Conservation (phyloP, 2,888 invertebrate genomes). For the Eupithecia inturbata region DNA sequence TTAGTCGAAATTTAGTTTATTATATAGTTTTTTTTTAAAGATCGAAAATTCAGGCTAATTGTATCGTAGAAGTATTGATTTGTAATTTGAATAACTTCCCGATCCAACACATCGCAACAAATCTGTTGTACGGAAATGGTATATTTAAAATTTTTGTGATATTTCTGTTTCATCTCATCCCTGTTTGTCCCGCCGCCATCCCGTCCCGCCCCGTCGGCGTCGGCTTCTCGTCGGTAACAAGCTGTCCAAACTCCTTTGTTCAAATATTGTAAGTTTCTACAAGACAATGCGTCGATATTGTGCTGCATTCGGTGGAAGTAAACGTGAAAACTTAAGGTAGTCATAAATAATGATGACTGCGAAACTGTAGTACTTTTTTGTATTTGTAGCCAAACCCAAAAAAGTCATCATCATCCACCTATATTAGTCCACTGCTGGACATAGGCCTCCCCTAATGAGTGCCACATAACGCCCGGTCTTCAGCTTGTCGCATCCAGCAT, state of each 20-base stretch:
- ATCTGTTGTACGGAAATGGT: not conserved
- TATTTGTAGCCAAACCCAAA: too few species aligned
- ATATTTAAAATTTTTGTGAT: not conserved
- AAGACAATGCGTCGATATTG: not conserved
- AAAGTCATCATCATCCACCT: too few species aligned
- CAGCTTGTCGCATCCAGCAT: too few species aligned
- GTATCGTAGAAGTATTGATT: not conserved
- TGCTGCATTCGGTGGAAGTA: not conserved
- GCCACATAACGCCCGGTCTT: too few species aligned
- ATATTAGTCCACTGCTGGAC: too few species aligned
- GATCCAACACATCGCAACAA: not conserved
- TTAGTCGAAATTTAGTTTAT: too few species aligned
- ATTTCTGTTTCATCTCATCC: not conserved
- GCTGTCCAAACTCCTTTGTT: not conserved
- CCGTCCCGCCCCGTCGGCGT: not conserved
- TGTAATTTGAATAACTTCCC: not conserved
- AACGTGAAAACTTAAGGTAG: not conserved
- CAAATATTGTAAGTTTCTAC: not conserved
- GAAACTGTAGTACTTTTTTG: too few species aligned
- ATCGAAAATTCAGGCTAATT: too few species aligned
- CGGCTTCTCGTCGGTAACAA: not conserved
- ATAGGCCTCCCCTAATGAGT: too few species aligned
- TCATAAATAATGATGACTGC: not conserved
- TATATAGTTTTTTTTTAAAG: too few species aligned
- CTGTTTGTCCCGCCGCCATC: not conserved